Base-by-base conservation (phyloP, 35 echinoderm and acorn worm genomes). In the Amphiura filiformis region DNA sequence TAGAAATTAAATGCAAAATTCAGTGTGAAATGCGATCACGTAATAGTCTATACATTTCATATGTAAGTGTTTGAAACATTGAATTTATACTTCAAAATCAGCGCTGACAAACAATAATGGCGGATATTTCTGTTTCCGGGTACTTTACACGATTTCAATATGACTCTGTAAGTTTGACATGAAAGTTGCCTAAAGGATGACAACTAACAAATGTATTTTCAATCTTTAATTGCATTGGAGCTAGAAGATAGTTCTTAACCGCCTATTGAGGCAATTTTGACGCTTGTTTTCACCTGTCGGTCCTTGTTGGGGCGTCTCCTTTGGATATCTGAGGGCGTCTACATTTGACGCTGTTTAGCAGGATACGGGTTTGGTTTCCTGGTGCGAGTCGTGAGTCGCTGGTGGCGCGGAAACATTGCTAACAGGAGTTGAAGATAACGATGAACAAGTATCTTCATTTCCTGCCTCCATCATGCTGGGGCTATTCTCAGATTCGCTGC, bases 401-500 rank as follows among this genome's bases (percentile, higher is more conserved):
- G 61, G 61, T 70, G 61, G 61, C 61, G 61, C 61, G 61, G 61
- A 70, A 70, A 70, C 28, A 30, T 70, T 70, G 61, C 61, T 70
- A 26, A 70, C 28, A 70, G 61, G 61, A 70, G 61, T 85, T 36
- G 35, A 23, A 33, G 83, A 56, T 22, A 85, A 36, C 14, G 83
- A 61, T 34, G 83, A 85, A 11, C 49, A n/a, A 37, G 56, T 85
- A 14, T 61, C 57, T 35, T 85, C 83, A 36, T 37, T 85, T 26
- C 83, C 83, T 26, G 64, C 32, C 49, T 85, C 83, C 26, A 70
- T 70, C 9, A 70, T n/a, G 20, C 52, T 37, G 35, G 83, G 83
- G 34, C 44, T 64, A 61, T 35, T 85, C 56, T 85, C 83, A 0
- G 81, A 83, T 40, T 85, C 83, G 1, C 56, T 85, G 28, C 83